Base-by-base conservation (phyloP, 2,888 invertebrate genomes). In the Tipula vernalis region DNA sequence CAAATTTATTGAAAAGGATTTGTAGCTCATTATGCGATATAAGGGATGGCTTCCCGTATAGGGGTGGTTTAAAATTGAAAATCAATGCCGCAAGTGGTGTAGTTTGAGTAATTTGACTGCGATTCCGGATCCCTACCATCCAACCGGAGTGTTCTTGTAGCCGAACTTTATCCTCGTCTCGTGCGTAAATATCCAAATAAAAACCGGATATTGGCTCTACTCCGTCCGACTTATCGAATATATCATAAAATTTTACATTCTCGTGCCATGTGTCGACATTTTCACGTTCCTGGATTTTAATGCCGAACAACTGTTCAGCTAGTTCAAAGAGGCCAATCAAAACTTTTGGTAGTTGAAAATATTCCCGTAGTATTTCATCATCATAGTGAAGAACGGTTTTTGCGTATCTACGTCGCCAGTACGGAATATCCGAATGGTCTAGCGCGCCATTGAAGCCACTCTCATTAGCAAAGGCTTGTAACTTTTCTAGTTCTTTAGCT, bases 351-450 rank as follows among this genome's bases (percentile, higher is more conserved):
- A 98, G 90, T 0, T 97, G 96, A 89, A 99, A 98, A 91, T 96
- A 98, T 90, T 96, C 94, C 36, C 94, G 93, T 12, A 97, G 92
- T 88, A 94, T 92, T 88, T 95, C 94, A 88, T 96, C 96, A 89
- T 96, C 94, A 88, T 95, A 94, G 87, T 94, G 93, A 89, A 93
- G 95, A 10, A 95, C 90, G 0, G 93, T 92, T 89, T 93, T 92
- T 88, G 94, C 93, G 88, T 97, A 96, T 90, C 96, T 95, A 88
- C 96, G 93, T 89, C 95, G 94, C 97, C 97, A 99, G 90, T 96
- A 99, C 0, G 96, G 94, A 85, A 98, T 93, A 91, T 99, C 99
- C 95, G 96, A 98, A 86, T 94, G 92, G 89, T 96, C 94, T 36
- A 98, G 90, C 86, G 93, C 92, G 6, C 93, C 93, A 83, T 94